phyloP scores from a whole-genome alignment of 2,888 invertebrate species.

The Harpalus rufipes region DNA sequence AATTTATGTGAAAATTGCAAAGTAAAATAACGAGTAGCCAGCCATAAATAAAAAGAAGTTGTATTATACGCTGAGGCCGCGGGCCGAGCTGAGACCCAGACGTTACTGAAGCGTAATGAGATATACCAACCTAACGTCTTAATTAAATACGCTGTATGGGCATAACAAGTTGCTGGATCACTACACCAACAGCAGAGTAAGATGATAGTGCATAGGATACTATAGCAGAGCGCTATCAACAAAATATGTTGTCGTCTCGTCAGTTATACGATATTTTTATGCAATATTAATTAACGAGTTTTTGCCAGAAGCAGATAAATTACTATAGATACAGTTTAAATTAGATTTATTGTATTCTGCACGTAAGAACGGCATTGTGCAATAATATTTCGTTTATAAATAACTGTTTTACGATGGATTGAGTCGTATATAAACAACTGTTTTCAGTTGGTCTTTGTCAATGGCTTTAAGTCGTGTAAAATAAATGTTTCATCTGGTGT shows the following conservation, averaged over 20 bases:
- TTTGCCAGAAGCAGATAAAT: too few species aligned
- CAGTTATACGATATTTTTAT: background rate
- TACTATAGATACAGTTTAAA: too few species aligned
- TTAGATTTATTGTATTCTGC: too few species aligned
- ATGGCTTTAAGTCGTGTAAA: too few species aligned
- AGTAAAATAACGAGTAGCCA: slow-evolving; percentile 64
- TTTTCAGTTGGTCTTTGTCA: too few species aligned
- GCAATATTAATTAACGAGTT: background rate
- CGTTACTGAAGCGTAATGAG: slow-evolving; percentile 63
- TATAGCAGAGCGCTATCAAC: background rate
- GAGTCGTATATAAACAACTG: too few species aligned
- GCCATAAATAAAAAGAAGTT: slow-evolving; percentile 65
- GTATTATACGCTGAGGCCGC: slow-evolving; percentile 50
- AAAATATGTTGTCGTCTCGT: background rate
- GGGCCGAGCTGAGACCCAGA: slow-evolving; percentile 21
- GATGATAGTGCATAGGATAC: background rate
- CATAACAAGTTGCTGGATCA: slow-evolving; percentile 35
- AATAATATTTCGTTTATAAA: too few species aligned
- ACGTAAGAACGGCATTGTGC: too few species aligned
- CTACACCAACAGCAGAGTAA: background rate
- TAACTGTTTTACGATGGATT: too few species aligned
- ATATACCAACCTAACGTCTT: slow-evolving; percentile 55
- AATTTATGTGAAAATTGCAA: slow-evolving; percentile 66
- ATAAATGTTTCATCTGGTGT: too few species aligned
- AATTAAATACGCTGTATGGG: slow-evolving; percentile 60